These are phyloP conservation scores for Cataglyphis rosenhaueri DNA, from an alignment of 2,888 invertebrate genomes.

Conservation along the genomic window DNA sequence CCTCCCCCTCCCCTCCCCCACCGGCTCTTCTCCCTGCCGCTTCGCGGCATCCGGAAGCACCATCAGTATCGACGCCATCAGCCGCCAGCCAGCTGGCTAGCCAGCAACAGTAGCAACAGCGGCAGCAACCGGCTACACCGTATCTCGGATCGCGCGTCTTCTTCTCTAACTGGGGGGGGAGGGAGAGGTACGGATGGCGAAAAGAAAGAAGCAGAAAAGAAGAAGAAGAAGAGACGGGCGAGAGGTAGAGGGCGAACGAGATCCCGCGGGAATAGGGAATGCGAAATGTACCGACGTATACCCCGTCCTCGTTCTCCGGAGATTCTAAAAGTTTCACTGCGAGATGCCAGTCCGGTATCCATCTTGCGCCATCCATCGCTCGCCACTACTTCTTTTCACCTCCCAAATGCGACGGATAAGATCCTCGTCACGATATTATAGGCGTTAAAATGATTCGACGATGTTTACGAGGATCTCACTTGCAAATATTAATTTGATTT, in stretches of 20 bases:
- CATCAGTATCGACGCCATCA: conserved; percentile 59
- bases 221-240: conserved; percentile 5
- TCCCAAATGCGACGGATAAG: neutral
- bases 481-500: conserved; percentile 30
- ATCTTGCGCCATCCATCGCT: conserved; percentile 49
- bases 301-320: conserved; percentile 72
- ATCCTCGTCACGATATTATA: conserved; percentile 33
- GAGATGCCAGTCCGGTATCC: conserved; percentile 59
- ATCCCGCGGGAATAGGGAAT: conserved; percentile 79
- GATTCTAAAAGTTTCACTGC: conserved; percentile 79
- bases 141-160: conserved; percentile 48
- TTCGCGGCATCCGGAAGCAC: conserved; percentile 36
- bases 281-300: conserved; percentile 72
- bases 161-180: conserved; percentile 30
- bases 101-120: conserved; percentile 45
- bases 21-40: conserved; percentile 3
- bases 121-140: conserved; percentile 24
- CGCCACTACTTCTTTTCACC: conserved; percentile 28
- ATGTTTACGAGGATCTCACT: conserved; percentile 14
- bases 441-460: neutral
- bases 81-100: conserved; percentile 55
- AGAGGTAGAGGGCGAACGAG: conserved; percentile 36
- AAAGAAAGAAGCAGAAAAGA: neutral
- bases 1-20: too few relatives aligned
- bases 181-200: neutral